Percentiles rank a stretch among this genome's conserved stretches.
Conservation (phyloP, 2,888 invertebrate species). For the Tolmerus cingulatus region DNA sequence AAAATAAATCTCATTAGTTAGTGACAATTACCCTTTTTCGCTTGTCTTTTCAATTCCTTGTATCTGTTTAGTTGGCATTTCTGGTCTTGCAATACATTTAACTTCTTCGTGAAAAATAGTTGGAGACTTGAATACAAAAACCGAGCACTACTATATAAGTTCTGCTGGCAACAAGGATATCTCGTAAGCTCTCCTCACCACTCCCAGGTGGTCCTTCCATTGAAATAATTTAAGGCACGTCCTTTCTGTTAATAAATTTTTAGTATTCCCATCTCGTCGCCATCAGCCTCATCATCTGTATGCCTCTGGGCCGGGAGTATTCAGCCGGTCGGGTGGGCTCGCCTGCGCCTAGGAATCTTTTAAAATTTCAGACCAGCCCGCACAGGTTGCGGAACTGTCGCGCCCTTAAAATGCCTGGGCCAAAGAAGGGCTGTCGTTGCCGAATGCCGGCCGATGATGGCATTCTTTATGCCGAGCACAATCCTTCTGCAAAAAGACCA, state of each 20-base stretch:
- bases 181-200: neutral
- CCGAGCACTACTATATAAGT: neutral
- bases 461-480: slow-evolving; percentile 41
- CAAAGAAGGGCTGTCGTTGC: neutral
- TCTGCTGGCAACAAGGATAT: neutral
- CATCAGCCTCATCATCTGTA: slow-evolving; percentile 5
- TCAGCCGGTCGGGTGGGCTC: neutral
- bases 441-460: neutral
- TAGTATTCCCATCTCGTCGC: slow-evolving; percentile 44
- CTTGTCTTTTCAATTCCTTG: neutral
- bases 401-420: neutral
- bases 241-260: slow-evolving; percentile 43
- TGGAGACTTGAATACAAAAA: neutral
- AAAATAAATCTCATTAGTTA: neutral
- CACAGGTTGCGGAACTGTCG: neutral
- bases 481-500: slow-evolving; percentile 18
- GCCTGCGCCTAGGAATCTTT: neutral
- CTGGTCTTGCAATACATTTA: neutral
- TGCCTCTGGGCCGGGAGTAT: neutral
- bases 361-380: slow-evolving; percentile 5
- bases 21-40: neutral
- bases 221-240: slow-evolving; percentile 36
- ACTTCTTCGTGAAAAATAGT: neutral
- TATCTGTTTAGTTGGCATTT: neutral
- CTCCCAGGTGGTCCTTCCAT: neutral